Percentiles rank a stretch among this genome's conserved stretches.
Conservation (phyloP, 2,113 vertebrate genomes). For the Gracilinanus agilis region DNA sequence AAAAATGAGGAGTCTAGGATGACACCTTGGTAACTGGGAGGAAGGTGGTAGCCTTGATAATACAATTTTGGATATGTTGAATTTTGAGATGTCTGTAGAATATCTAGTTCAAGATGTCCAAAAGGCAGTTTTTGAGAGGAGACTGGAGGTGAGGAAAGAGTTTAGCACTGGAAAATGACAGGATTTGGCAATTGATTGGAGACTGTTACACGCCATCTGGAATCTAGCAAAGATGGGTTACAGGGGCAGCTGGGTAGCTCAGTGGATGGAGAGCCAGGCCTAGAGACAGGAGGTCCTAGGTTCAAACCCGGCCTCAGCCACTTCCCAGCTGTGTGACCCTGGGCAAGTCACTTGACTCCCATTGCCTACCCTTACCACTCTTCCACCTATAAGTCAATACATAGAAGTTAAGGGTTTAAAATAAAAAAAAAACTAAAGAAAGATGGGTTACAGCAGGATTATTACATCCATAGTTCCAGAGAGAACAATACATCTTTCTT, state of each 20-base stretch:
- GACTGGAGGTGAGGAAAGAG: neutral
- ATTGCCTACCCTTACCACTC: no score
- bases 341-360: no score
- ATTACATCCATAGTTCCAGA: neutral
- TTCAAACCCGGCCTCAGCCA: no score
- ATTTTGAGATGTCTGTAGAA: neutral
- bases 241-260: no score
- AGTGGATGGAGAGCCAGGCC: no score
- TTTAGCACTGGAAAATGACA: neutral
- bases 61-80: neutral
- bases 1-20: neutral
- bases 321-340: no score
- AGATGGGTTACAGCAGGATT: neutral
- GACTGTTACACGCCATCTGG: neutral
- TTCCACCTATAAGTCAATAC: no score
- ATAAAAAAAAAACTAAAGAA: no score
- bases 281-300: no score
- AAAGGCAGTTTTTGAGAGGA: neutral
- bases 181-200: neutral
- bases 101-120: neutral
- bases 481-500: neutral
- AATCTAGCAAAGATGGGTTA: neutral
- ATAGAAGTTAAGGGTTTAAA: no score
- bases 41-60: neutral
- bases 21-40: neutral